Evolutionary conservation across 2,113 vertebrate genomes (phyloP).

Genomic region (Elaphurus davidianus): DNA sequence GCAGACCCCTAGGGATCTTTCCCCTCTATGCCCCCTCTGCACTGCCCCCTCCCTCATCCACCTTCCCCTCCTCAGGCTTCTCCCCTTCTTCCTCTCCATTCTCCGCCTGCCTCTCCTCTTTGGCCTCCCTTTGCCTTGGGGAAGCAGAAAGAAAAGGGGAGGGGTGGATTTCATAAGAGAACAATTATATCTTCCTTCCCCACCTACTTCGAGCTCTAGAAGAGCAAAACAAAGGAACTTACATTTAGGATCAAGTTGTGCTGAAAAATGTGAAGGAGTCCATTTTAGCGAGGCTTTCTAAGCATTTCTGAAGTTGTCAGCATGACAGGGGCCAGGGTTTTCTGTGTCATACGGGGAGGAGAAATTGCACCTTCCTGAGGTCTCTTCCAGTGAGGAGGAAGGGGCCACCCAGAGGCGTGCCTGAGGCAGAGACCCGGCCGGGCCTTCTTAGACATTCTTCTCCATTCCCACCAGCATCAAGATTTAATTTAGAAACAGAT

Average conservation of each 20-base stretch:
- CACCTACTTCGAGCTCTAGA: not conserved
- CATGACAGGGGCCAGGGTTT: not conserved
- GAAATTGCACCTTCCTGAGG: not conserved
- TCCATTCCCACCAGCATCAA: not conserved
- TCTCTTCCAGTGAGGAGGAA: not conserved
- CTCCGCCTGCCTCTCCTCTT: not conserved
- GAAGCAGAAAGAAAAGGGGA: not conserved
- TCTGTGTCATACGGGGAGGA: not conserved
- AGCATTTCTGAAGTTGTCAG: conserved; percentile 32
- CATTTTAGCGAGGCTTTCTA: conserved; percentile 27
- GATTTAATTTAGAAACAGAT: conserved; percentile 7
- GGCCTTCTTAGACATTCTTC: not conserved
- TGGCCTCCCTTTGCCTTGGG: not conserved
- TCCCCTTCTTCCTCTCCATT: not conserved
- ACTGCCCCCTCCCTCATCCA: not conserved
- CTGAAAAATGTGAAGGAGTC: not conserved
- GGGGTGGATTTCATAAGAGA: not conserved
- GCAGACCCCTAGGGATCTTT: fast-evolving
- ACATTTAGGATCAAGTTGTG: not conserved
- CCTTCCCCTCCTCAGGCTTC: not conserved
- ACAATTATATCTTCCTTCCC: not conserved
- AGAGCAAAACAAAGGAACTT: not conserved
- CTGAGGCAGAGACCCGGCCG: not conserved
- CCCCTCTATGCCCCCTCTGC: not conserved
- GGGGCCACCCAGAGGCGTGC: not conserved